phyloP scores from a whole-genome alignment of 2,797 vertebrate genomes.

The Coracias cyanogaster region DNA sequence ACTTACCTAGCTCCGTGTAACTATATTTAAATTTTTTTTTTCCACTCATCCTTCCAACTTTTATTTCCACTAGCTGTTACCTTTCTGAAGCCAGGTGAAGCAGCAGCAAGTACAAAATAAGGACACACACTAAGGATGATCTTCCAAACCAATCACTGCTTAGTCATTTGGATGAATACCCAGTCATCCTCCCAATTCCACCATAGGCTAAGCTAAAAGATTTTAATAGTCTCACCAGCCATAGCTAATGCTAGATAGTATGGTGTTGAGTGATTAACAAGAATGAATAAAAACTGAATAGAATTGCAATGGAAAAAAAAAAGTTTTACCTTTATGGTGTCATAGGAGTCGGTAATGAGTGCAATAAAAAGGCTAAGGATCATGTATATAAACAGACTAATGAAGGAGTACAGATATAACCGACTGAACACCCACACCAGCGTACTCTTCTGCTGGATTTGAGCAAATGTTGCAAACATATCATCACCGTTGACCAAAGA shows the following conservation, averaged over 20 bases:
- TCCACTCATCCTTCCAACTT: neutral
- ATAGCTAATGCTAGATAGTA: neutral
- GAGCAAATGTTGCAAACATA: conserved; percentile 95
- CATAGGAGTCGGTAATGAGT: conserved; percentile 95
- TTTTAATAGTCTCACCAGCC: neutral
- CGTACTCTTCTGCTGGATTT: conserved; percentile 91
- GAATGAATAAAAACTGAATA: neutral
- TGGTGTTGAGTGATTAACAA: neutral
- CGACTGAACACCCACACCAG: conserved; percentile 96
- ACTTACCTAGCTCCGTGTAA: neutral
- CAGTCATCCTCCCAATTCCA: neutral
- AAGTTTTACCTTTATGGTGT: conserved; percentile 93
- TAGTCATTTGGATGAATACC: neutral
- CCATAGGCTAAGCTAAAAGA: neutral
- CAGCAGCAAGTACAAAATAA: neutral
- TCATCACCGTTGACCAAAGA: conserved; percentile 96
- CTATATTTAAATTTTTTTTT: neutral
- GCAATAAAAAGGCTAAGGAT: conserved; percentile 97
- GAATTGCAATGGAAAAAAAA: neutral
- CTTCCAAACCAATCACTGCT: neutral
- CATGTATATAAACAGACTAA: conserved; percentile 98
- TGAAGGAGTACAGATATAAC: conserved; percentile 95
- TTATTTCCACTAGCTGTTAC: neutral
- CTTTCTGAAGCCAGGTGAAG: neutral
- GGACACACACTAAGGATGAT: neutral